A percentile compares a stretch with the other conserved stretches of the same genome.
These are phyloP conservation scores for Carabus problematicus DNA, from an alignment of 2,888 invertebrate species.

Conservation along the genomic window DNA sequence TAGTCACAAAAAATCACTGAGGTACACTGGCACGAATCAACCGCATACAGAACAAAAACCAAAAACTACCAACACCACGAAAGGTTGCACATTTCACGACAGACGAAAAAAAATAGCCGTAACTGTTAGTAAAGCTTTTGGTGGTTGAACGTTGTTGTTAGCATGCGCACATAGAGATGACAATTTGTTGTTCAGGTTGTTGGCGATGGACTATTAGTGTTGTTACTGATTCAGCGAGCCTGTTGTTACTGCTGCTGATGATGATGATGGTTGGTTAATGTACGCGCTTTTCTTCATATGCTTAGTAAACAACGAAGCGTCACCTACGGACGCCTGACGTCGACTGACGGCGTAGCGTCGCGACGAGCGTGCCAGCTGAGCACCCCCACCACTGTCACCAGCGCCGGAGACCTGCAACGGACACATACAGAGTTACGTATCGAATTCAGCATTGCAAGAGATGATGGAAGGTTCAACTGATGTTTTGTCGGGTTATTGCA, in stretches of 20 bases:
- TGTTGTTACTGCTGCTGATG: no score
- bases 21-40: conserved; percentile 9
- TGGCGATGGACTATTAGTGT: no score
- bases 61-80: not conserved
- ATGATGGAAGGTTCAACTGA: conserved; percentile 23
- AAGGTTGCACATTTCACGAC: not conserved
- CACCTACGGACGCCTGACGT: conserved; percentile 62
- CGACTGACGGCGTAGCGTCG: conserved; percentile 63
- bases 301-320: conserved; percentile 44
- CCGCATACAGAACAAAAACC: not conserved
- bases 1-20: conserved; percentile 38
- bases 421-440: conserved; percentile 48
- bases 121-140: no score
- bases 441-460: conserved; percentile 15
- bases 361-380: conserved; percentile 62
- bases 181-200: no score
- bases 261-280: no score
- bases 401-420: conserved; percentile 60
- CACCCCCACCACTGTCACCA: conserved; percentile 55
- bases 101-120: no score
- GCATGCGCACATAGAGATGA: no score
- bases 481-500: conserved; percentile 39
- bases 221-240: no score
- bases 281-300: no score
- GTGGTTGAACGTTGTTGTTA: no score